phyloP scores from a whole-genome alignment of 2,113 vertebrate species.

The Channa maculata region DNA sequence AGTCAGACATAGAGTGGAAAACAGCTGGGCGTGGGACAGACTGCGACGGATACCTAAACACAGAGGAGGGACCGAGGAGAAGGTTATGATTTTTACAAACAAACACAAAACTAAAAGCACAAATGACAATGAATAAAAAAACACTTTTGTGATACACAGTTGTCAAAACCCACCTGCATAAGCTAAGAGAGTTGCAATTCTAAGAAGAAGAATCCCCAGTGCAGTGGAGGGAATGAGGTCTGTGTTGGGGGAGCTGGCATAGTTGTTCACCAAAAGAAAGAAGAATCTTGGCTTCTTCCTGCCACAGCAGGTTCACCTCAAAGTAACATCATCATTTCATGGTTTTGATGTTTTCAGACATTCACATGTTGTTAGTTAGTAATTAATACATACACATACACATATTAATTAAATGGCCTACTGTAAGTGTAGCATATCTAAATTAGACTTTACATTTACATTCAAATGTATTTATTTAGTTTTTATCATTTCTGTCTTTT shows the following conservation, averaged over 20 bases:
- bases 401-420: no score
- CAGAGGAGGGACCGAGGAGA: neutral
- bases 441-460: no score
- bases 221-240: slow-evolving; percentile 82
- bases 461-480: no score
- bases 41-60: slow-evolving; percentile 81
- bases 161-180: slow-evolving; percentile 84
- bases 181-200: slow-evolving; percentile 79
- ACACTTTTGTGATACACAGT: no score
- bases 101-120: neutral
- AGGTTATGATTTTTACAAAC: neutral
- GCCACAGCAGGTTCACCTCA: no score
- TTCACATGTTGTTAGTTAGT: no score
- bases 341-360: no score
- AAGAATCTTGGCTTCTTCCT: slow-evolving; percentile 89
- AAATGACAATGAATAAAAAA: no score
- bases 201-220: slow-evolving; percentile 86
- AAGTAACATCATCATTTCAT: no score
- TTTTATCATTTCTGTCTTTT: no score
- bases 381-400: no score
- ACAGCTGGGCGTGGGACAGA: slow-evolving; percentile 74
- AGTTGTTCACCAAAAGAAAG: slow-evolving; percentile 85
- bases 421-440: no score
- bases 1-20: slow-evolving; percentile 84
- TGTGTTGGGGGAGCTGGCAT: slow-evolving; percentile 68